Conservation (phyloP, 2,113 vertebrate genomes). For the Agapornis roseicollis region DNA sequence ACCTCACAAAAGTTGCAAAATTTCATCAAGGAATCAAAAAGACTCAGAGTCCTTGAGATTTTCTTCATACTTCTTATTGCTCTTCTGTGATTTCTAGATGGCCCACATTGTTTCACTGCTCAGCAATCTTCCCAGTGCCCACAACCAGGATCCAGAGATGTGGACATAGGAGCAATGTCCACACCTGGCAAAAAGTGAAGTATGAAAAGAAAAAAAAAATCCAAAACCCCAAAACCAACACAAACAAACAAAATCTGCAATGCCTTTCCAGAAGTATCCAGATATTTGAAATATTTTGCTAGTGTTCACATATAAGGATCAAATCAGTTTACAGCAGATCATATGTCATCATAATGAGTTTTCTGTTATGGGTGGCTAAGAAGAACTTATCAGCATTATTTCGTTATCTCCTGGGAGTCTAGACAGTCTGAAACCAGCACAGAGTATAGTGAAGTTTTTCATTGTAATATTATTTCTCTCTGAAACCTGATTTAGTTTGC, state of each 20-base stretch:
- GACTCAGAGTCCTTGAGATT: background rate
- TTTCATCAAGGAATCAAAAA: background rate
- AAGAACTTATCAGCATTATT: slow-evolving; percentile 54
- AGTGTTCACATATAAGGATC: background rate
- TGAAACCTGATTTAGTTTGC: slow-evolving; percentile 37
- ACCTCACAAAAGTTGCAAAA: background rate
- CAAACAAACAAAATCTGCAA: background rate
- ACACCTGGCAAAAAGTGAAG: background rate
- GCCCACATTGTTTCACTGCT: background rate
- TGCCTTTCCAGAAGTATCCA: background rate
- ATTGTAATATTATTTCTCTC: slow-evolving; percentile 20
- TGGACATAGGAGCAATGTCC: background rate
- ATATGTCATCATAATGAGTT: slow-evolving; percentile 55
- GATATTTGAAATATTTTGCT: background rate
- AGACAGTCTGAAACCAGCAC: slow-evolving; percentile 43
- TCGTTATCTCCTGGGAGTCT: slow-evolving; percentile 49
- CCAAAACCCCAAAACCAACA: no score
- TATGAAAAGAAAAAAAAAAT: background rate
- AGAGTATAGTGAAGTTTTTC: background rate
- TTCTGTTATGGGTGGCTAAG: slow-evolving; percentile 28
- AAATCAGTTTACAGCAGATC: background rate
- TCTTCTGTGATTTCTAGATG: background rate
- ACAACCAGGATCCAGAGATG: background rate
- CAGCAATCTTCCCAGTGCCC: background rate
- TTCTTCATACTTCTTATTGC: background rate